phyloP scores from a whole-genome alignment of 2,113 vertebrate species.

The Cheilinus undulatus region DNA sequence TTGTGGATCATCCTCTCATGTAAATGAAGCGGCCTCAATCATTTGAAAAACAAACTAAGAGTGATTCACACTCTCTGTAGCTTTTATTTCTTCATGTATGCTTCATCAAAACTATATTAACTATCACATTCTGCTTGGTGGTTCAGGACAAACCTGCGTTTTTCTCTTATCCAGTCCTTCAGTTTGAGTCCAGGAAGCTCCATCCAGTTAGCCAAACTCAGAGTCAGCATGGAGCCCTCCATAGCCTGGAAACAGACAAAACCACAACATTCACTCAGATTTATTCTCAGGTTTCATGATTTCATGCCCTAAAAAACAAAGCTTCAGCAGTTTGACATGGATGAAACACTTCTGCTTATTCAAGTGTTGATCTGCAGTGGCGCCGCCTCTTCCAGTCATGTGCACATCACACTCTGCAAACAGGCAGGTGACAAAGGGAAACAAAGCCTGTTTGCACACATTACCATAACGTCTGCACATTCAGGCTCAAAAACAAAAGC shows the following conservation, averaged over 20 bases:
- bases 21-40: not conserved
- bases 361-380: too few species aligned
- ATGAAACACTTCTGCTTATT: not conserved
- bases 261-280: slow-evolving; percentile 9
- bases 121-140: too few species aligned
- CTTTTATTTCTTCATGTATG: not conserved
- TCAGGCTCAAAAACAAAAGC: not conserved
- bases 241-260: slow-evolving; percentile 77
- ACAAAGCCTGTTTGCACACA: slow-evolving; percentile 9
- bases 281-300: too few species aligned
- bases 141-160: slow-evolving; percentile 82
- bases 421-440: not conserved
- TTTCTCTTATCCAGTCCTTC: slow-evolving; percentile 88
- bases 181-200: slow-evolving; percentile 87
- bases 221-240: slow-evolving; percentile 87
- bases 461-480: not conserved
- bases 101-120: too few species aligned
- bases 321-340: not conserved
- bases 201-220: slow-evolving; percentile 89
- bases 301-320: not conserved
- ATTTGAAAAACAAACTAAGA: not conserved
- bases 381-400: not conserved
- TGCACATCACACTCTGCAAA: slow-evolving; percentile 6
- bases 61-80: not conserved
- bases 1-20: not conserved